Conservation (phyloP, 2,113 vertebrate genomes). For the Sakesphorus luctuosus region DNA sequence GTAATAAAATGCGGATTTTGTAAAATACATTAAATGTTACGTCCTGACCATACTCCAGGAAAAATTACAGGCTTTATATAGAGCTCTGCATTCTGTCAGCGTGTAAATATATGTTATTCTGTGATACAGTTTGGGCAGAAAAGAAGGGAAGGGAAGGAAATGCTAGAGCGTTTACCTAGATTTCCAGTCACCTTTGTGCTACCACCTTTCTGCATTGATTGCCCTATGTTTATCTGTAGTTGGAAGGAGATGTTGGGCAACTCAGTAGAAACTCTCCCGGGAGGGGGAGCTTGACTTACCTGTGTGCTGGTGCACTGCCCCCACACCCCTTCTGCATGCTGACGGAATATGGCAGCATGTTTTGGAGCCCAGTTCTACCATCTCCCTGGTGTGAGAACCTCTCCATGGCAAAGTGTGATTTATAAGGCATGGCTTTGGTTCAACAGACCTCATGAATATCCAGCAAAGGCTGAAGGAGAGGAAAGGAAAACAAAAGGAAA, state of each 20-base stretch:
- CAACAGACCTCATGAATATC: background rate
- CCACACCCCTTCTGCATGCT: rapidly evolving
- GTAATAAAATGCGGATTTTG: background rate
- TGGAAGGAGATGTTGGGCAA: background rate
- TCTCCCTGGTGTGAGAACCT: background rate
- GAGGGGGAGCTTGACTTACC: background rate
- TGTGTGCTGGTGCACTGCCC: background rate
- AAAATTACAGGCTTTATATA: background rate
- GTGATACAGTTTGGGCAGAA: background rate
- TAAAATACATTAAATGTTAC: background rate
- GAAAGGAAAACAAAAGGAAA: background rate
- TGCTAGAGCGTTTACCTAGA: background rate
- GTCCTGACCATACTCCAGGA: background rate
- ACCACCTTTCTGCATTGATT: background rate
- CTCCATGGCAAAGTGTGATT: background rate
- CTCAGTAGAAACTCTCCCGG: background rate
- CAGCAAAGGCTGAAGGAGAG: background rate
- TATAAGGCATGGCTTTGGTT: background rate
- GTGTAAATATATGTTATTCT: background rate
- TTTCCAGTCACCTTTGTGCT: background rate
- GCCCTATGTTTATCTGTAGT: background rate
- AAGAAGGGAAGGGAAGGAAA: background rate
- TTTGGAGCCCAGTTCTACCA: background rate
- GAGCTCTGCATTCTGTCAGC: background rate
- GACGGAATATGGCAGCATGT: background rate